A percentile compares a stretch with the other conserved stretches of the same genome.
These are phyloP conservation scores for Drosophila meridiana DNA, from an alignment of 2,888 invertebrate genomes.

Conservation along the genomic window DNA sequence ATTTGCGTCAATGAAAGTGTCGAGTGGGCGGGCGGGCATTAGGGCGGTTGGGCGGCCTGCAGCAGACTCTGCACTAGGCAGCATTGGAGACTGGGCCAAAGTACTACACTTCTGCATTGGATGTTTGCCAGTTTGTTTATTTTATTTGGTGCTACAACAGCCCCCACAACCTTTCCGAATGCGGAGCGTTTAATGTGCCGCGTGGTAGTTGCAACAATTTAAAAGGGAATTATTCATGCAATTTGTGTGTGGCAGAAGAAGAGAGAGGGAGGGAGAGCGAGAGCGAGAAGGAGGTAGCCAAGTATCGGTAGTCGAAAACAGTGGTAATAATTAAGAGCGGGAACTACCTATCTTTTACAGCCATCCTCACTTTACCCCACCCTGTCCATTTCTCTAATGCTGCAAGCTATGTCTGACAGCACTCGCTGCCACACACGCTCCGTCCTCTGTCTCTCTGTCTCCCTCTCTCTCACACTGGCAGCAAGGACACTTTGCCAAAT, in stretches of 20 bases:
- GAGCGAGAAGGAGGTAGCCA: background rate
- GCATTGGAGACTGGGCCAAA: background rate
- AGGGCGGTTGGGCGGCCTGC: background rate
- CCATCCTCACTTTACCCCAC: background rate
- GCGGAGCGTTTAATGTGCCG: slow-evolving; percentile 28
- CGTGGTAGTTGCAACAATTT: slow-evolving; percentile 73
- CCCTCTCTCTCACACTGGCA: slow-evolving; percentile 12
- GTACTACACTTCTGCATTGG: slow-evolving; percentile 43
- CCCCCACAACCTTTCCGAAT: background rate
- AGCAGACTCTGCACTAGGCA: background rate
- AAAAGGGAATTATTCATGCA: slow-evolving; percentile 81
- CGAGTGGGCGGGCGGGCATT: slow-evolving; percentile 24
- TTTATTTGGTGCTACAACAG: slow-evolving; percentile 53
- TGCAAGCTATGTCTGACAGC: slow-evolving; percentile 24
- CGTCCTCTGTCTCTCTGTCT: background rate
- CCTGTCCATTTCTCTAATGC: slow-evolving; percentile 15
- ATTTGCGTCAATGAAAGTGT: slow-evolving; percentile 78
- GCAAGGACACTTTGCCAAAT: slow-evolving; percentile 67
- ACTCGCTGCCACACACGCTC: background rate
- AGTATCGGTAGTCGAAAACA: slow-evolving; percentile 47
- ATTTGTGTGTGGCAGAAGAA: slow-evolving; percentile 56
- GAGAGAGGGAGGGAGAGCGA: too few species aligned
- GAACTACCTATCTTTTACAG: background rate
- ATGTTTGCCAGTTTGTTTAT: slow-evolving; percentile 65
- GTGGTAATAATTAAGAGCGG: slow-evolving; percentile 54